Conservation (phyloP, 2,797 vertebrate species). For the Coregonus ussuriensis region DNA sequence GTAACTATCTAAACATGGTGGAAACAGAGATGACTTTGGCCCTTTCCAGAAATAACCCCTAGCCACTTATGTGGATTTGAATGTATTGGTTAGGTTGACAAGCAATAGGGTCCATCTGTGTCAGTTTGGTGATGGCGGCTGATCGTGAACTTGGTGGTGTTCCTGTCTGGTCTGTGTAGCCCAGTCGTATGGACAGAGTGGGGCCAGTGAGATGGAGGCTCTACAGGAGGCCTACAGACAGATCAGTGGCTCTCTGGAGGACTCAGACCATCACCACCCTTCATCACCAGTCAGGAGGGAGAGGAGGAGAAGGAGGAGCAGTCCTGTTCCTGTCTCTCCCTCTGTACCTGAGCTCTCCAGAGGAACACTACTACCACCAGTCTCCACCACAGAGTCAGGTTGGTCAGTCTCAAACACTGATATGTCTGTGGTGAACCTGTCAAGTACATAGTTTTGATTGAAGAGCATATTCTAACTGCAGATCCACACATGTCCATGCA, state of each 20-base stretch:
- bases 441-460: too few relatives aligned
- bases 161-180: slow-evolving; percentile 37
- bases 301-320: slow-evolving; percentile 2
- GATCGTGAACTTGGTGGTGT: background rate
- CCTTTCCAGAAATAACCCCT: background rate
- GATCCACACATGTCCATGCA: too few relatives aligned
- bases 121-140: background rate
- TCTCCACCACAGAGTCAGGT: slow-evolving; percentile 85
- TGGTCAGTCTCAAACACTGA: background rate
- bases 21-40: background rate
- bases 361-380: slow-evolving; percentile 62
- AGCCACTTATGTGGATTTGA: too few relatives aligned
- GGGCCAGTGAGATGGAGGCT: slow-evolving; percentile 83
- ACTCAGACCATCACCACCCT: slow-evolving; percentile 44
- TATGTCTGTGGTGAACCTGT: too few relatives aligned
- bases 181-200: slow-evolving; percentile 74
- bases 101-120: background rate
- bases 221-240: slow-evolving; percentile 84
- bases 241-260: slow-evolving; percentile 74
- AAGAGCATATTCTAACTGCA: too few relatives aligned
- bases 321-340: slow-evolving; percentile 12
- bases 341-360: slow-evolving; percentile 40
- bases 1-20: background rate
- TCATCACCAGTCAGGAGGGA: slow-evolving; percentile 15
- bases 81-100: too few relatives aligned